Evolutionary conservation across 2,797 vertebrate species (phyloP), one percentile per base, ranked within the genome.

Genomic region (Tokudaia muenninki): DNA sequence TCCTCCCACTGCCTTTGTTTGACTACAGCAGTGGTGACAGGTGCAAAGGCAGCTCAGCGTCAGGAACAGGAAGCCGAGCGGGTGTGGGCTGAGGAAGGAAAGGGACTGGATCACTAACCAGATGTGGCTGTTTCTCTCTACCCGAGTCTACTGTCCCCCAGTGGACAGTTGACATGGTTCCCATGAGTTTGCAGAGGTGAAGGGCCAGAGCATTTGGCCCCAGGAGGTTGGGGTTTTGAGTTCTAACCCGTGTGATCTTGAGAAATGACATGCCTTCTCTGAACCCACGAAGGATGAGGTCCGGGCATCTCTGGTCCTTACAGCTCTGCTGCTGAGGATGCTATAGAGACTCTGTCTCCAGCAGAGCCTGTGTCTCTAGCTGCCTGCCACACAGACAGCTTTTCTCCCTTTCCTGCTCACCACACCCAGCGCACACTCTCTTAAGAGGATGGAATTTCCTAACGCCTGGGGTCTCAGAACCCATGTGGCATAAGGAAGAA

Each of bases 401-500:
- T 65, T 24, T 78, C 47, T 34, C 12, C 79, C 26, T 31, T 34
- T 41, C 29, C 17, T 6, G 1, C 16, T 37, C 17, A 70, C 61
- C 37, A 87, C 1, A 10, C 6, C n/a, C 22, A 95, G 50, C 63
- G 81, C 63, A 70, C 19, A 6, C 1, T 95, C 87, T 95, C 83
- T 87, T 59, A 0, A 16, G 88, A 70, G n/a, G 67, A 74, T 14
- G 52, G 61, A 31, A 55, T 94, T 98, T 97, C 97, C 92, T 96
- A 90, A 96, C 90, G 82, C 37, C 65, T 52, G 82, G 81, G 97
- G 6, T 1, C 92, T 98, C 96, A 90, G 16, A 92, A 92, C 59
- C 84, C 50, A 94, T 90, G 92, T 87, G 50, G 95, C 94, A 95
- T 31, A 65, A 98, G 86, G 95, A 98, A 83, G 95, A 92, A 94